A percentile compares a stretch with the other conserved stretches of the same genome.
Evolutionary conservation across 2,888 invertebrate genomes (phyloP).

Genomic region (Drosophila niveifrons): DNA sequence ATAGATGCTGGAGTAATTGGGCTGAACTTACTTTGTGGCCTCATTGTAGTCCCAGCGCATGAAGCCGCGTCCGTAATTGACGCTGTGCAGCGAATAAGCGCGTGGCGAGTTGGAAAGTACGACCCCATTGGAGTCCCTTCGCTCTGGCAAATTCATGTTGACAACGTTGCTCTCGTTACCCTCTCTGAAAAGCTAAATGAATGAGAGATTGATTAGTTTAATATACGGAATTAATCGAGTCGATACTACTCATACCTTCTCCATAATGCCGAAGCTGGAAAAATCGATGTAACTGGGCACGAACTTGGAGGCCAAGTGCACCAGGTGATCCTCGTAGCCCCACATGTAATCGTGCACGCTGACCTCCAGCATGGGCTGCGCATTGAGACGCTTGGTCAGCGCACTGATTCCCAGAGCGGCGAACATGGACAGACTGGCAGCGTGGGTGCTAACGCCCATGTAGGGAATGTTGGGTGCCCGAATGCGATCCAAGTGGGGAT

Average conservation of each 20-base stretch:
- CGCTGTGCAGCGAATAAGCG: conserved; percentile 87
- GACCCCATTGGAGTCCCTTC: conserved; percentile 71
- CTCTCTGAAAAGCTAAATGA: conserved; percentile 88
- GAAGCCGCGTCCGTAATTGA: conserved; percentile 89
- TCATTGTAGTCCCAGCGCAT: conserved; percentile 88
- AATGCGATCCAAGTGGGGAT: conserved; percentile 88
- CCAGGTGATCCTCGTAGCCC: conserved; percentile 92
- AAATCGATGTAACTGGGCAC: conserved; percentile 93
- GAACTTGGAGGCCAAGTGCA: conserved; percentile 89
- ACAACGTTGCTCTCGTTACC: conserved; percentile 86
- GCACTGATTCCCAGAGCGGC: conserved; percentile 88
- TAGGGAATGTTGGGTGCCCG: conserved; percentile 90
- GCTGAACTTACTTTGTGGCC: conserved; percentile 63
- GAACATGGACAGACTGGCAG: conserved; percentile 79
- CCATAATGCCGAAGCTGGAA: conserved; percentile 92
- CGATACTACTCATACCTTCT: conserved; percentile 87
- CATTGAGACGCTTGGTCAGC: conserved; percentile 87
- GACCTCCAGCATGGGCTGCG: conserved; percentile 88
- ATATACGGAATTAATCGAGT: not conserved
- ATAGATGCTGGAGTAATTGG: not conserved
- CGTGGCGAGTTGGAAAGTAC: conserved; percentile 69
- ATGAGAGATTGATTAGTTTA: not conserved
- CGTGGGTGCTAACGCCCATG: conserved; percentile 86
- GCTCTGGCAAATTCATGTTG: conserved; percentile 86
- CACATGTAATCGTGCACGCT: conserved; percentile 91